Evolutionary conservation across 2,797 vertebrate genomes (phyloP).

Genomic region (Neosilurus hyrtlii): DNA sequence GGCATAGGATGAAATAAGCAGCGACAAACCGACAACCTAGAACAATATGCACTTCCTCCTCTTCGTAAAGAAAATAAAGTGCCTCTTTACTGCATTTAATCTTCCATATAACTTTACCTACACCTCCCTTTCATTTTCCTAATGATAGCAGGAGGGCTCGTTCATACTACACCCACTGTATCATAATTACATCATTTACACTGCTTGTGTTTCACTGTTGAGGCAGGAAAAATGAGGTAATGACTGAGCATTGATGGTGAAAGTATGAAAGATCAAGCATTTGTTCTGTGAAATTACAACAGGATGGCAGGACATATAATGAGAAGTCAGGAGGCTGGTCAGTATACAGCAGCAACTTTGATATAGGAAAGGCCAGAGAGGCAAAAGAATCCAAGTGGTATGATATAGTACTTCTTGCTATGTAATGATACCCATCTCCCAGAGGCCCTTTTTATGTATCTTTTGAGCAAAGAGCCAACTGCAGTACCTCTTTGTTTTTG

Average conservation of each 20-base stretch:
- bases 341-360: constrained; percentile 15
- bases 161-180: constrained; percentile 2
- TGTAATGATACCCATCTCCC: constrained; percentile 28
- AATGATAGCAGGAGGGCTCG: constrained; percentile 25
- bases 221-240: neutral
- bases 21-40: constrained; percentile 14
- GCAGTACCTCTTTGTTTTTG: constrained; percentile 9
- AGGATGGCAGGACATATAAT: constrained; percentile 27
- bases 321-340: constrained; percentile 19
- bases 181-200: constrained; percentile 26
- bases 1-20: constrained; percentile 9
- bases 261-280: constrained; percentile 13
- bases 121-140: constrained; percentile 37
- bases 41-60: constrained; percentile 49
- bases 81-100: constrained; percentile 20
- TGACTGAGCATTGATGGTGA: neutral
- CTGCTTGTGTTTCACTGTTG: constrained; percentile 9
- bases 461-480: neutral
- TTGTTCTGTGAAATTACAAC: neutral
- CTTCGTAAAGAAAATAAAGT: constrained; percentile 28
- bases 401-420: neutral
- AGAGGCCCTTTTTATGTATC: constrained; percentile 31
- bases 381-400: neutral
- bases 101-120: constrained; percentile 6
- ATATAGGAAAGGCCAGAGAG: constrained; percentile 21